These are phyloP conservation scores for Chrysaora quinquecirrha DNA, from an alignment of 30 jellyfish, hydroid and myxozoan genomes.

Conservation along the genomic window DNA sequence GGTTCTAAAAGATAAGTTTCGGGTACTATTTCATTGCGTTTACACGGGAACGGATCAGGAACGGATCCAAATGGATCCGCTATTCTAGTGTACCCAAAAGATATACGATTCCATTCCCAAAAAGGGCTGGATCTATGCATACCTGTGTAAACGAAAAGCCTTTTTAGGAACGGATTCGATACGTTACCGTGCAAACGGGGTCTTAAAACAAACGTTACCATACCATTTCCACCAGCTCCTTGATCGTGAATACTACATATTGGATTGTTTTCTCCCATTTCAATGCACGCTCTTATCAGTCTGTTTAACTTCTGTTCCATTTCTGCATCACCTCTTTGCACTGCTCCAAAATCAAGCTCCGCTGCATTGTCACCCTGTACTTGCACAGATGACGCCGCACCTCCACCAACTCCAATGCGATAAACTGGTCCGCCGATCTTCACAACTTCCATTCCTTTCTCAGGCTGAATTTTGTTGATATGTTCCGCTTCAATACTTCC, in stretches of 20 bases:
- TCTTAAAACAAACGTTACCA: too few relatives aligned
- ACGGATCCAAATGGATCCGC: too few relatives aligned
- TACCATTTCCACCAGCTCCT: constrained; percentile 99
- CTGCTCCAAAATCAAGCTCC: constrained; percentile 96
- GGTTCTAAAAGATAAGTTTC: too few relatives aligned
- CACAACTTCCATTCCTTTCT: constrained; percentile 89
- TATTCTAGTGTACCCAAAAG: too few relatives aligned
- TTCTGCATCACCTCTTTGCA: constrained; percentile 97
- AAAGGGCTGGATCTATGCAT: too few relatives aligned
- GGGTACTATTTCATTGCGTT: too few relatives aligned
- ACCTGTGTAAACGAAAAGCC: too few relatives aligned
- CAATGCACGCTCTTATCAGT: constrained; percentile 88
- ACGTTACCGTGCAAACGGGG: too few relatives aligned
- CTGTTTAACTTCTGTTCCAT: constrained; percentile 92
- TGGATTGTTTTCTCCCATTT: constrained; percentile 83
- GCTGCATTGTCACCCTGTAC: constrained; percentile 93
- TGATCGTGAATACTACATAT: constrained; percentile 92
- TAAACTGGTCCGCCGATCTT: constrained; percentile 96
- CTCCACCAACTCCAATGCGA: constrained; percentile 99
- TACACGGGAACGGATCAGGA: too few relatives aligned
- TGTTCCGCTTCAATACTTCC: constrained; percentile 90
- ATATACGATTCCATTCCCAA: too few relatives aligned
- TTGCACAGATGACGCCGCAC: constrained; percentile 96
- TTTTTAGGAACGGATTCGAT: too few relatives aligned
- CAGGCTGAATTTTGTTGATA: constrained; percentile 51